Evolutionary conservation across 1,140 invertebrate genomes (phyloP), one percentile per base, ranked within the genome.

Genomic region (Drosophila eugracilis): DNA sequence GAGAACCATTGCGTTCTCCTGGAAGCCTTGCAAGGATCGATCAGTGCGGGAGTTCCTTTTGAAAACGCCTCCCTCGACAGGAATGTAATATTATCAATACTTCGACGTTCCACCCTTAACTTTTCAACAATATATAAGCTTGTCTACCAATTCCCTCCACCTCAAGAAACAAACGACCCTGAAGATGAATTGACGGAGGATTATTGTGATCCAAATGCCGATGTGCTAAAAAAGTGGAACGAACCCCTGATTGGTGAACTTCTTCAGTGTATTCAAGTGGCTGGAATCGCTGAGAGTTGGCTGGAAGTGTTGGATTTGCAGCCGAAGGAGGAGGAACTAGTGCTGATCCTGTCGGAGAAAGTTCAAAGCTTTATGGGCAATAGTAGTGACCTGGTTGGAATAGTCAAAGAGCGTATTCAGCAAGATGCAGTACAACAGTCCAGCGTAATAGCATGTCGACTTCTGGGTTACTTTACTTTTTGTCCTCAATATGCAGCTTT

Each of bases 141-240:
- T 22, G 80, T 75, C 12, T 89, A 80, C 24, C 54, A 57, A 59
- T 50, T 45, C 9, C 78, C 49, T 7, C 50, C 75, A 3, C 41
- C 78, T 2, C 50, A 73, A 17, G 21, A 36, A 4, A 15, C 67
- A 9, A 75, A 63, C 21, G 77, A 85, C n/a, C 70, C 53, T 5
- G 84, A 91, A n/a, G 79, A 90, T 32, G 90, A 91, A 44, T 53
- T 80, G 1, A 89, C 90, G 5, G 89, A 91, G 37, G 89, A 91
- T 39, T 91, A 89, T 30, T 91, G 81, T 75, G 90, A 91, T 86
- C 75, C 80, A 19, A 90, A 90, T 80, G 90, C 84, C 10, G 90
- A 83, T 66, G 41, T 91, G 22, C 60, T 91, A 0, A 88, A 81
- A 42, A 60, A 75, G 4, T 91, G 89, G 86, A 86, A 77, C 6